These are phyloP conservation scores for Psilopogon haemacephalus DNA, from an alignment of 2,113 vertebrate genomes.

Conservation along the genomic window DNA sequence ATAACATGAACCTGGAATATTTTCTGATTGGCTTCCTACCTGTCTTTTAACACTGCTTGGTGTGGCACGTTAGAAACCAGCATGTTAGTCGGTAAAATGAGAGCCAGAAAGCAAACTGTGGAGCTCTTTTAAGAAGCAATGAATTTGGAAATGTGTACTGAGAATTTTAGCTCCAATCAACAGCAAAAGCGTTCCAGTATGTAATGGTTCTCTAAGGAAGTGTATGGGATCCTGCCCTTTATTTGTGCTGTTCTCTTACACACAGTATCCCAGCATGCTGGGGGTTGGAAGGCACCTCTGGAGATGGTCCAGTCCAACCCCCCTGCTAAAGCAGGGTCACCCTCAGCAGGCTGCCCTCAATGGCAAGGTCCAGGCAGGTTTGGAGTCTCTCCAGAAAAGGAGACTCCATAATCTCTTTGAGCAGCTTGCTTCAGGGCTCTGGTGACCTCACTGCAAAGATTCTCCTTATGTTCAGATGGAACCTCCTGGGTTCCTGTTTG, in stretches of 20 bases:
- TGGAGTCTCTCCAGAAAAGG: too few species aligned
- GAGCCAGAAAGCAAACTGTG: neutral
- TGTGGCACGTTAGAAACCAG: neutral
- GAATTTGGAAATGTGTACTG: neutral
- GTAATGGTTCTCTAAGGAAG: neutral
- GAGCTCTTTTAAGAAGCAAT: neutral
- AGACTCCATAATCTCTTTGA: too few species aligned
- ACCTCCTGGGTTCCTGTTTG: too few species aligned
- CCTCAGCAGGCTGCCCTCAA: too few species aligned
- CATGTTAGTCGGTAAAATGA: neutral
- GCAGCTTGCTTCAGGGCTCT: too few species aligned
- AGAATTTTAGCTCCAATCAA: neutral
- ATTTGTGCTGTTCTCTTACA: neutral
- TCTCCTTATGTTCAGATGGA: too few species aligned
- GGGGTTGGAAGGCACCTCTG: neutral
- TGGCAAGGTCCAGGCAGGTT: too few species aligned
- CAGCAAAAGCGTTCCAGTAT: neutral
- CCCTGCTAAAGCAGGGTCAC: too few species aligned
- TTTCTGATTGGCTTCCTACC: neutral
- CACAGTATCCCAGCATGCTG: too few species aligned
- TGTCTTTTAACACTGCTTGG: neutral
- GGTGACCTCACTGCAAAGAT: too few species aligned
- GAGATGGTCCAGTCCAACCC: too few species aligned
- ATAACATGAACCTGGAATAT: neutral
- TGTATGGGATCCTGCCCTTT: neutral